Conservation (phyloP, 2,113 vertebrate species). For the Urocolius indicus region DNA sequence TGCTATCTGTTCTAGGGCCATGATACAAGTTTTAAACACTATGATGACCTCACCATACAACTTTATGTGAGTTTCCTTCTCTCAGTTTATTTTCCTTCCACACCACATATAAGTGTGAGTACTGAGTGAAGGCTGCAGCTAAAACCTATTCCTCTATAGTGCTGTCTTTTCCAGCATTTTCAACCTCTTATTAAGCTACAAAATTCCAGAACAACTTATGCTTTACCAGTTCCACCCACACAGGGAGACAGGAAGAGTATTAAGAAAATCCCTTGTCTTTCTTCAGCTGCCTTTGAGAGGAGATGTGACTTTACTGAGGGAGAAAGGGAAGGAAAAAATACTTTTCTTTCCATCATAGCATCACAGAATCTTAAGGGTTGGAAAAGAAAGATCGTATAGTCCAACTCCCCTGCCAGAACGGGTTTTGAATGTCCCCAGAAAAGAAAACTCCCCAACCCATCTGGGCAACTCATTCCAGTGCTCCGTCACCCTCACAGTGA, state of each 20-base stretch:
- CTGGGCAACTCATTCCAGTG: no score
- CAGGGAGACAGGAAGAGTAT: neutral
- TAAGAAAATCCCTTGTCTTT: neutral
- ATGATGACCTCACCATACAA: neutral
- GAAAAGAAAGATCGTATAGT: no score
- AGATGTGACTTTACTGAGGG: neutral
- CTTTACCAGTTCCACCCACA: neutral
- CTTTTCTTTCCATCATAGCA: neutral
- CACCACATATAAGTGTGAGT: neutral
- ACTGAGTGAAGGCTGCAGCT: neutral
- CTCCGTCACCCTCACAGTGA: no score
- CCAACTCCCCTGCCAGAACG: no score
- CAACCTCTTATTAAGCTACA: neutral
- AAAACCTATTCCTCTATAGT: neutral
- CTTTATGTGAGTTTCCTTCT: neutral
- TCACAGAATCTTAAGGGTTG: no score
- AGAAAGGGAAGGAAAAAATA: neutral
- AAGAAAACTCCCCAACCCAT: no score
- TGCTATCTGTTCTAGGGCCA: neutral
- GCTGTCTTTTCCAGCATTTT: neutral
- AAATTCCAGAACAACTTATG: neutral
- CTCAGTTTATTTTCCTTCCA: neutral
- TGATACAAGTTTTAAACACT: neutral
- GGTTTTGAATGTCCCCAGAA: no score
- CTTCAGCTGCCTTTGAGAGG: neutral